A percentile compares a stretch with the other conserved stretches of the same genome.
phyloP scores from a whole-genome alignment of 2,888 invertebrate genomes.

The Noctuana brunneofusca region DNA sequence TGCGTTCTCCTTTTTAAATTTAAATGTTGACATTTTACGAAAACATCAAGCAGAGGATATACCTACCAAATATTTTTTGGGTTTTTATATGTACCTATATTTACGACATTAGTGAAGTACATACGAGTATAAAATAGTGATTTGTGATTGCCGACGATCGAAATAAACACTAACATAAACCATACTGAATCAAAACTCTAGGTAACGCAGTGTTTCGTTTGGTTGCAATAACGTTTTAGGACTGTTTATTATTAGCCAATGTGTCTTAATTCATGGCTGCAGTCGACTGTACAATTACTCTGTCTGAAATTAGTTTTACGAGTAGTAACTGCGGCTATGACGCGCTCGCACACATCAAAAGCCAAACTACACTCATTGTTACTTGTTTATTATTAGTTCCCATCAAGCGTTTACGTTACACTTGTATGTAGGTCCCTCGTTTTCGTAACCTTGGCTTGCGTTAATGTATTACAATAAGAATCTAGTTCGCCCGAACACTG shows the following conservation, averaged over 20 bases:
- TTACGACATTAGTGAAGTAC: too few relatives aligned
- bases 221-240: slow-evolving; percentile 41
- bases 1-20: too few relatives aligned
- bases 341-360: slow-evolving; percentile 69
- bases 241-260: slow-evolving; percentile 42
- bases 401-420: slow-evolving; percentile 61
- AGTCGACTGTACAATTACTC: slow-evolving; percentile 55
- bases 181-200: not conserved
- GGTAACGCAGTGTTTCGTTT: slow-evolving; percentile 3
- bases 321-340: slow-evolving; percentile 66
- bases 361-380: slow-evolving; percentile 68
- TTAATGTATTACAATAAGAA: slow-evolving; percentile 45
- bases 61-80: too few relatives aligned
- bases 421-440: slow-evolving; percentile 58
- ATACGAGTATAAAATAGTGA: not conserved
- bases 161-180: not conserved
- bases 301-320: slow-evolving; percentile 77
- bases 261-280: slow-evolving; percentile 52
- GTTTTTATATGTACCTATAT: too few relatives aligned
- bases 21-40: too few relatives aligned
- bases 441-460: slow-evolving; percentile 66
- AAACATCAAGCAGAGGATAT: too few relatives aligned
- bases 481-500: slow-evolving; percentile 32
- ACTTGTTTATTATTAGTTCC: slow-evolving; percentile 76
- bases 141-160: not conserved